phyloP scores from a whole-genome alignment of 1,140 invertebrate species.

The Drosophila varians region DNA sequence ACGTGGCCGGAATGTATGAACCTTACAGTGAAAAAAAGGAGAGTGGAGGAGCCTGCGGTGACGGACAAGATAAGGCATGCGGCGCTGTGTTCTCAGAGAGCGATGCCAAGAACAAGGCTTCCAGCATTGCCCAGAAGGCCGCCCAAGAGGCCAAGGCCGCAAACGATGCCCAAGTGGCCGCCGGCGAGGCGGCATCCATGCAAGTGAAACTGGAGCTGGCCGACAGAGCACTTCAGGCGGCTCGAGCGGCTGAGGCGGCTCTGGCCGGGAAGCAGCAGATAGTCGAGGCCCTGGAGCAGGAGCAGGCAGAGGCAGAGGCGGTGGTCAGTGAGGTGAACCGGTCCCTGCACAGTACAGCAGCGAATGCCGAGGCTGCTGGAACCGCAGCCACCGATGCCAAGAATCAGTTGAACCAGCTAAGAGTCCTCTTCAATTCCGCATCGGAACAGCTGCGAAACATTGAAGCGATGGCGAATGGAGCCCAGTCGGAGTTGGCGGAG shows the following conservation, averaged over 20 bases:
- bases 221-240: slow-evolving; percentile 87
- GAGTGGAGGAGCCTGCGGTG: neutral
- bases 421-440: slow-evolving; percentile 84
- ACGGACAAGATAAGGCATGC: neutral
- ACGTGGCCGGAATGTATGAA: neutral
- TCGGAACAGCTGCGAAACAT: slow-evolving; percentile 85
- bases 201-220: slow-evolving; percentile 88
- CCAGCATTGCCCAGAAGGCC: slow-evolving; percentile 87
- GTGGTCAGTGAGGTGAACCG: slow-evolving; percentile 86
- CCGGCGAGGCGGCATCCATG: slow-evolving; percentile 87
- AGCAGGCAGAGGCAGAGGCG: slow-evolving; percentile 86
- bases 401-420: slow-evolving; percentile 83
- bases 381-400: slow-evolving; percentile 85
- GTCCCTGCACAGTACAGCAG: slow-evolving; percentile 86
- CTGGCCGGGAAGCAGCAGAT: slow-evolving; percentile 87
- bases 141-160: slow-evolving; percentile 87
- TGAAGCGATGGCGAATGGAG: slow-evolving; percentile 85
- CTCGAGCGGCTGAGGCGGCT: slow-evolving; percentile 87
- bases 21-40: neutral
- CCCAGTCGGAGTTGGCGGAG: slow-evolving; percentile 85
- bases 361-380: slow-evolving; percentile 85
- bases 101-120: slow-evolving; percentile 82
- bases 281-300: slow-evolving; percentile 86
- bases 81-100: neutral
- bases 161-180: slow-evolving; percentile 87